A percentile compares a stretch with the other conserved stretches of the same genome.
phyloP scores from a whole-genome alignment of 2,797 vertebrate genomes.

The Acipenser oxyrinchus region DNA sequence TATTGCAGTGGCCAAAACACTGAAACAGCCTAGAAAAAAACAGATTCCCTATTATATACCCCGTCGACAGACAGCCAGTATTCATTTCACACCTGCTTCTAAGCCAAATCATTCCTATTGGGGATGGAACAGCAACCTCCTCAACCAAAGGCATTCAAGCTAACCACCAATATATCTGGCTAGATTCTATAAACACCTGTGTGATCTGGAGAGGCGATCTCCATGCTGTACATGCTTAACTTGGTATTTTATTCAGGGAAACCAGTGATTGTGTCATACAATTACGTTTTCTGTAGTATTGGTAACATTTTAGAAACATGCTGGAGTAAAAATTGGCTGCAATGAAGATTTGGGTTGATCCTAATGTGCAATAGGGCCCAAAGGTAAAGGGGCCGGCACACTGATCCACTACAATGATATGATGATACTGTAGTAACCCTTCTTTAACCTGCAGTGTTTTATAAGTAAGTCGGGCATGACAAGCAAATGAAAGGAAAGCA shows the following conservation, averaged over 20 bases:
- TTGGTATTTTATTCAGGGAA: background rate
- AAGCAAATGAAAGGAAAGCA: background rate
- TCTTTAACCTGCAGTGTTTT: background rate
- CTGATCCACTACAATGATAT: slow-evolving; percentile 1
- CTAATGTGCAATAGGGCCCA: background rate
- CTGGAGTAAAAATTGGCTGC: too few relatives aligned
- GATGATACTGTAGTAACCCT: background rate
- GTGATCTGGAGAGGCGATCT: background rate
- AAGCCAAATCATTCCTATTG: background rate
- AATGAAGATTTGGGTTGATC: too few relatives aligned
- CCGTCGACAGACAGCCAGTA: too few relatives aligned
- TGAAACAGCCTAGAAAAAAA: too few relatives aligned
- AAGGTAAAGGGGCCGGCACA: background rate
- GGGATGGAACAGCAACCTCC: background rate
- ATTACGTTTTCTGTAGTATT: background rate
- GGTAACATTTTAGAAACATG: too few relatives aligned
- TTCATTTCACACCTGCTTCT: background rate
- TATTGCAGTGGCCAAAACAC: too few relatives aligned
- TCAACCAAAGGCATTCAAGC: slow-evolving; percentile 1
- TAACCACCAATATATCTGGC: background rate
- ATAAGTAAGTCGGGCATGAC: background rate
- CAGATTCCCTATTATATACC: too few relatives aligned
- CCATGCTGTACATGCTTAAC: background rate
- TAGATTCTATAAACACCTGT: background rate
- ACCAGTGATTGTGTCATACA: background rate